phyloP scores from a whole-genome alignment of 2,888 invertebrate genomes.

The Platynereis dumerilii region DNA sequence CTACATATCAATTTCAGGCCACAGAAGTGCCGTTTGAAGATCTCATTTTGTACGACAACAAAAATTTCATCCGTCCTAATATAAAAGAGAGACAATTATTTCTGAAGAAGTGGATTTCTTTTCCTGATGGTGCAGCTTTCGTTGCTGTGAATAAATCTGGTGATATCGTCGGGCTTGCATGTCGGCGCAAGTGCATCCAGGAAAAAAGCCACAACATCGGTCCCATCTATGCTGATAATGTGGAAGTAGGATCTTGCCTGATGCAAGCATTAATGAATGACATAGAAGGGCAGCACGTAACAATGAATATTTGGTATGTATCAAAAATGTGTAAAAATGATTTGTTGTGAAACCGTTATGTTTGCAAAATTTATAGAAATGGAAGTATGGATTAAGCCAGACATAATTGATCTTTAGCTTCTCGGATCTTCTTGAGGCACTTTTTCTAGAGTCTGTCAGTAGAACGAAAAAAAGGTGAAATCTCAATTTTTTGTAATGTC shows the following conservation, averaged over 20 bases:
- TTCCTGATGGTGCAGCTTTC: conserved; percentile 16
- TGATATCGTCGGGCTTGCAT: conserved; percentile 17
- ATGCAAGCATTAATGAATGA: conserved; percentile 13
- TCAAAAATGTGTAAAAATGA: too few species aligned
- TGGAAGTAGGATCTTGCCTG: conserved; percentile 14
- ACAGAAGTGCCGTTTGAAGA: conserved; percentile 18
- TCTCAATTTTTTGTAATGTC: too few species aligned
- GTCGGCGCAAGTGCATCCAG: conserved; percentile 17
- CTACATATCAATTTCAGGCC: conserved; percentile 15
- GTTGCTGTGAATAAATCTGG: conserved; percentile 16
- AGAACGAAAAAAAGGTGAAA: too few species aligned
- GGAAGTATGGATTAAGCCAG: too few species aligned
- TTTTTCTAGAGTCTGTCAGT: too few species aligned
- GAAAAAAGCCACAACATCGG: conserved; percentile 19
- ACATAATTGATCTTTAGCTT: too few species aligned
- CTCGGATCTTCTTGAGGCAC: too few species aligned
- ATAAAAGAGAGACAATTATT: conserved; percentile 14
- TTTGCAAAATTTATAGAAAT: neutral
- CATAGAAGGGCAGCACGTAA: conserved; percentile 13
- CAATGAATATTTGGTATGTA: conserved; percentile 20
- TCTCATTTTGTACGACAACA: conserved; percentile 29
- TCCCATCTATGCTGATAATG: conserved; percentile 25
- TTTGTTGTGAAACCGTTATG: too few species aligned
- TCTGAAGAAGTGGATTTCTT: conserved; percentile 20
- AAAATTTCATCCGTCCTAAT: conserved; percentile 21